Conservation (phyloP, 37 sponge, comb jelly and placozoan genomes). For the Spongilla lacustris region DNA sequence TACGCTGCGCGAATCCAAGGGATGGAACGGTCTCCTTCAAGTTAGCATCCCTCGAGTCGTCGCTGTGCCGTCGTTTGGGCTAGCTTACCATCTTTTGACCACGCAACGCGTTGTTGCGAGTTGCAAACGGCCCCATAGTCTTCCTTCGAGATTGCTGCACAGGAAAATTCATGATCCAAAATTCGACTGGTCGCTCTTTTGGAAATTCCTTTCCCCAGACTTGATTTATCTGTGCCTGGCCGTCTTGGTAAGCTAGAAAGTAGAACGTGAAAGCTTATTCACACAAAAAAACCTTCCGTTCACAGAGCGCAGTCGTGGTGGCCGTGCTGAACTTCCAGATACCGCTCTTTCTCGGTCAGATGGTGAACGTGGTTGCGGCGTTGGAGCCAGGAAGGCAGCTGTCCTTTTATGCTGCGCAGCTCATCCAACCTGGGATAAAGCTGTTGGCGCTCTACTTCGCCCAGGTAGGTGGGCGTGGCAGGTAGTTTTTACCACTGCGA, state of each 20-base stretch:
- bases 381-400: conserved; percentile 37
- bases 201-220: conserved; percentile 45
- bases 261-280: not conserved
- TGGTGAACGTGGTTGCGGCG: conserved; percentile 64
- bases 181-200: conserved; percentile 61
- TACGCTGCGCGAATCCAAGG: not conserved
- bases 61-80: not conserved
- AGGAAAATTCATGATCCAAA: not conserved
- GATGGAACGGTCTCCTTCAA: not conserved
- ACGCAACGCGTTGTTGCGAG: not conserved
- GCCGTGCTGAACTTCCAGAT: conserved; percentile 73
- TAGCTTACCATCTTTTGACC: not conserved
- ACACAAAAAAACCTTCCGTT: not conserved
- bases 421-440: conserved; percentile 23
- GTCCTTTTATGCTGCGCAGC: conserved; percentile 23
- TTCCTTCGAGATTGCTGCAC: not conserved
- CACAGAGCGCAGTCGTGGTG: conserved; percentile 75
- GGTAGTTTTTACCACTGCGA: not conserved
- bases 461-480: conserved; percentile 27
- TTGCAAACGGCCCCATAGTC: not conserved
- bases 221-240: conserved; percentile 43
- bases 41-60: not conserved
- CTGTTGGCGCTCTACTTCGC: conserved; percentile 41
- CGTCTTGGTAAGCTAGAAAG: conserved; percentile 37
- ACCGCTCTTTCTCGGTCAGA: conserved; percentile 64